Evolutionary conservation across 2,888 invertebrate species (phyloP).

Genomic region (Helobdella robusta): DNA sequence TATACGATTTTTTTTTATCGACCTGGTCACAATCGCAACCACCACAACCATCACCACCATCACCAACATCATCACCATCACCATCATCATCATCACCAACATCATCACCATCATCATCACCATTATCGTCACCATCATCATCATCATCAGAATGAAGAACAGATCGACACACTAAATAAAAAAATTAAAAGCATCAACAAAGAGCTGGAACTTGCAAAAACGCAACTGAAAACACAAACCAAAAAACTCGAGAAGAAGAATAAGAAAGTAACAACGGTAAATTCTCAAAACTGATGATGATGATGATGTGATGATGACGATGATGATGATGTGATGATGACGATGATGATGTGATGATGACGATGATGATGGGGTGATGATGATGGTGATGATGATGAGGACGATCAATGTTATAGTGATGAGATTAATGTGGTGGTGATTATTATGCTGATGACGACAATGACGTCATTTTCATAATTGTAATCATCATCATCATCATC

Average conservation of each 20-base stretch:
- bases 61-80: conserved; percentile 3
- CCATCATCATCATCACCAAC: conserved; percentile 12
- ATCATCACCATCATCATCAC: conserved; percentile 15
- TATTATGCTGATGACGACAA: not conserved
- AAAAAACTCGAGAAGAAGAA: conserved; percentile 16
- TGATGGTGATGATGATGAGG: not conserved
- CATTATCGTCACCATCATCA: conserved; percentile 10
- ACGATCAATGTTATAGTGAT: not conserved
- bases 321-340: not conserved
- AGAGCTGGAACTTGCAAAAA: conserved; percentile 8
- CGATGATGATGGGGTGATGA: not conserved
- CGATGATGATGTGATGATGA: not conserved
- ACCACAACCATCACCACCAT: conserved; percentile 3
- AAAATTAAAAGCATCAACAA: conserved; percentile 9
- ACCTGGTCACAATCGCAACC: not conserved
- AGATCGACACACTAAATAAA: conserved; percentile 13
- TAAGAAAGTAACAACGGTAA: conserved; percentile 16
- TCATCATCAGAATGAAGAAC: conserved; percentile 17
- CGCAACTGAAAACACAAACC: not conserved
- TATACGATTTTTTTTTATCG: too few relatives aligned
- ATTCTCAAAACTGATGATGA: not conserved
- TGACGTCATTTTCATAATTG: not conserved
- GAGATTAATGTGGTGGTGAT: not conserved
- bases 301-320: not conserved
- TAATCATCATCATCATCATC: not conserved